phyloP scores from a whole-genome alignment of 2,113 vertebrate species.

The Salvelinus alpinus region DNA sequence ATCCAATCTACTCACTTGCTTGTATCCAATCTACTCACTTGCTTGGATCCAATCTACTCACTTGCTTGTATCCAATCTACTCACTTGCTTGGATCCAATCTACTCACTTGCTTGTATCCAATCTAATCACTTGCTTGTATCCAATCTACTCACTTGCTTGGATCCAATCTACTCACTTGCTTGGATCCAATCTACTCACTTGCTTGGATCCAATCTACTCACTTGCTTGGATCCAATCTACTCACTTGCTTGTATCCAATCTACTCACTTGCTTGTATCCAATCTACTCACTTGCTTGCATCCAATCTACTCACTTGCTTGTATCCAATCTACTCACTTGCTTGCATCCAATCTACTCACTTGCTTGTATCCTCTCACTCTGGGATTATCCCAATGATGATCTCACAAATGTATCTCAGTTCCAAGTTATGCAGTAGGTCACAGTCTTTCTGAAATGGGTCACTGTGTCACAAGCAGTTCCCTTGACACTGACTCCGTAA shows the following conservation, averaged over 20 bases:
- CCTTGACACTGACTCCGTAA: constrained; percentile 12
- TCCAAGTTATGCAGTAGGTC: not conserved
- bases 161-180: too few relatives aligned
- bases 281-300: too few relatives aligned
- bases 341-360: too few relatives aligned
- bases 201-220: too few relatives aligned
- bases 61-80: not conserved
- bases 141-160: too few relatives aligned
- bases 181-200: too few relatives aligned
- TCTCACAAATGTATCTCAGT: not conserved
- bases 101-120: too few relatives aligned
- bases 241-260: too few relatives aligned
- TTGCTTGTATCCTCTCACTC: not conserved
- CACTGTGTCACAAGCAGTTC: constrained; percentile 28
- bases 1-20: too few relatives aligned
- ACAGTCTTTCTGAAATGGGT: constrained; percentile 36
- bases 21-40: not conserved
- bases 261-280: too few relatives aligned
- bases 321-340: not conserved
- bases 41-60: not conserved
- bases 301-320: not conserved
- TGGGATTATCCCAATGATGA: not conserved
- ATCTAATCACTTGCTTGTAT: not conserved
- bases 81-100: too few relatives aligned
- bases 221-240: too few relatives aligned